phyloP scores from a whole-genome alignment of 2,797 vertebrate genomes.

The Pipistrellus nathusii region DNA sequence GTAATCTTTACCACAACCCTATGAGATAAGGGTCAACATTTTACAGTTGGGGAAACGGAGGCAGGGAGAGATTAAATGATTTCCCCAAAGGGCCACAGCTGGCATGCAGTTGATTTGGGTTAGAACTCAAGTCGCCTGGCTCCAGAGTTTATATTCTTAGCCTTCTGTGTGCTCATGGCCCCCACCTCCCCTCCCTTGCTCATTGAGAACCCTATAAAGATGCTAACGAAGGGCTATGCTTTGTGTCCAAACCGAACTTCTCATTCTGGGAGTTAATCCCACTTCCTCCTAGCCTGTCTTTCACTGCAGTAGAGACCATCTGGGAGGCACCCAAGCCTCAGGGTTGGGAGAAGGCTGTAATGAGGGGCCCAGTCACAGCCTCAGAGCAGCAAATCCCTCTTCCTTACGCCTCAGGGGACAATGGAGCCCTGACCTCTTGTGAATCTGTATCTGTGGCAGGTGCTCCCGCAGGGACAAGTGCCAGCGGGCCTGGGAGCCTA shows the following conservation, averaged over 20 bases:
- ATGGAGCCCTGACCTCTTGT: not conserved
- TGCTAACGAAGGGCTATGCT: not conserved
- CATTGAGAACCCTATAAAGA: not conserved
- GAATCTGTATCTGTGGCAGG: conserved; percentile 84
- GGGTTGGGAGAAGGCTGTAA: not conserved
- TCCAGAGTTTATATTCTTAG: too few species aligned
- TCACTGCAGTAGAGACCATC: not conserved
- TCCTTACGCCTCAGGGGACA: not conserved
- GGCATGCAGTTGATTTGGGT: not conserved
- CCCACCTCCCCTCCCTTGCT: not conserved
- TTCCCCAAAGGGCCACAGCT: not conserved
- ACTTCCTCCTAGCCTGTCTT: not conserved
- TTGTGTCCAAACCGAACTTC: not conserved
- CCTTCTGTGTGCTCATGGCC: not conserved
- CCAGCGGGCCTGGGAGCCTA: conserved; percentile 93
- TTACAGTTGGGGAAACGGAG: not conserved
- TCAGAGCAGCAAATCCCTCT: not conserved
- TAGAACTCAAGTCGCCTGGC: not conserved
- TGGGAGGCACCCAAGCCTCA: not conserved
- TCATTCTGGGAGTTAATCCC: not conserved
- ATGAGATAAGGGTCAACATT: not conserved
- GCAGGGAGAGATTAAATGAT: not conserved
- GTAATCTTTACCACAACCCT: not conserved
- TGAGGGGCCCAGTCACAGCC: not conserved
- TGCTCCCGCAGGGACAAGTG: conserved; percentile 96